phyloP scores from a whole-genome alignment of 2,888 invertebrate species.

The Amblyjoppa proteus region DNA sequence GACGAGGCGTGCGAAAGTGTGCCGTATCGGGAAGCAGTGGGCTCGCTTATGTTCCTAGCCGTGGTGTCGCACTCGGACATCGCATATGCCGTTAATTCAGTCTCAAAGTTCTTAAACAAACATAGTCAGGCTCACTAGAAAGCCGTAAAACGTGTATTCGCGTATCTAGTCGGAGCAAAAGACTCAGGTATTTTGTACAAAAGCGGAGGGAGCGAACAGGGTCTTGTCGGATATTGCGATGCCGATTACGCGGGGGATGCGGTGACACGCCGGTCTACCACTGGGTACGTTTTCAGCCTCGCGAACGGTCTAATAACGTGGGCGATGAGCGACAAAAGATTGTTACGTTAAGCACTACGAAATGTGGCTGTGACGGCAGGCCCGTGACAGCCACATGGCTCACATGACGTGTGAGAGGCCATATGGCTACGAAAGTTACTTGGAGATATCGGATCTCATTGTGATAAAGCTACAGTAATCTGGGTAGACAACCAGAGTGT shows the following conservation, averaged over 20 bases:
- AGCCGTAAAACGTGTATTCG: constrained; percentile 26
- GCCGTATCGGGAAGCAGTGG: too few relatives aligned
- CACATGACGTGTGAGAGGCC: too few relatives aligned
- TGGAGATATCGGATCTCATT: too few relatives aligned
- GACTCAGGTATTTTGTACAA: constrained; percentile 31
- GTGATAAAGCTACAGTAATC: too few relatives aligned
- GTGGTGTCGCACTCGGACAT: background rate
- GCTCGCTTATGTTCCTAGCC: too few relatives aligned
- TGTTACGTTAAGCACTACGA: constrained; percentile 62
- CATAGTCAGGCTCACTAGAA: constrained; percentile 27
- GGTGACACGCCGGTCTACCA: constrained; percentile 60
- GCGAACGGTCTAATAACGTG: constrained; percentile 61
- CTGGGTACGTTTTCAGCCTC: constrained; percentile 64
- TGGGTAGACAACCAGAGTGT: constrained; percentile 42
- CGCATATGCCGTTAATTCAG: background rate
- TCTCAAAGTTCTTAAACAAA: background rate
- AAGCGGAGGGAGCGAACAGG: background rate
- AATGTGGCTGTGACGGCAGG: too few relatives aligned
- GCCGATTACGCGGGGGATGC: constrained; percentile 66
- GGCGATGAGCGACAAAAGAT: constrained; percentile 60
- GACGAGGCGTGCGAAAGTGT: too few relatives aligned
- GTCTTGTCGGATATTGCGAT: constrained; percentile 59
- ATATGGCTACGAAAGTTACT: too few relatives aligned
- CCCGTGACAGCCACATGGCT: too few relatives aligned
- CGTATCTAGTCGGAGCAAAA: constrained; percentile 19